A percentile compares a stretch with the other conserved stretches of the same genome.
Evolutionary conservation across 1,140 invertebrate species (phyloP).

Genomic region (Drosophila pachea): DNA sequence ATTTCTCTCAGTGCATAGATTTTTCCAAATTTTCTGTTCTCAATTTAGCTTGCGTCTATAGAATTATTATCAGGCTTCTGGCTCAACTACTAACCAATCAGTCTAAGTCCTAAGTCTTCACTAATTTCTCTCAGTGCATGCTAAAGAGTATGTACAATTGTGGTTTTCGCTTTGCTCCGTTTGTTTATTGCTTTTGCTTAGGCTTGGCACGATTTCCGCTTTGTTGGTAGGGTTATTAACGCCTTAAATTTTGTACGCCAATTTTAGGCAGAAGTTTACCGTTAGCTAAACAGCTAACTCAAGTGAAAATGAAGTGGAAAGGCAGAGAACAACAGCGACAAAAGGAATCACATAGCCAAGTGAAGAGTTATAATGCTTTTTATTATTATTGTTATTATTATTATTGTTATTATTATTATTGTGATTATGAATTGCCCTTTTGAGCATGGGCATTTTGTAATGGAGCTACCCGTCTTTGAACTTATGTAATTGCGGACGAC

Average conservation of each 20-base stretch:
- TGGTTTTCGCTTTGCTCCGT: constrained; percentile 12
- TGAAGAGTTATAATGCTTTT: constrained; percentile 27
- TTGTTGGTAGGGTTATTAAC: constrained; percentile 55
- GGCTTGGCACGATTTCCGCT: constrained; percentile 66
- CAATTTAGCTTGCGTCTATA: too few species aligned
- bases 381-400: constrained; percentile 51
- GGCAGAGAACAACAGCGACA: constrained; percentile 2
- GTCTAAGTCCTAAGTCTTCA: too few species aligned
- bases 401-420: constrained; percentile 60
- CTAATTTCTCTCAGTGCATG: not conserved
- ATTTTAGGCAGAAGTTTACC: constrained; percentile 62
- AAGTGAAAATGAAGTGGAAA: constrained; percentile 75
- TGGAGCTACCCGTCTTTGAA: constrained; percentile 56
- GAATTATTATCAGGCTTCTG: too few species aligned
- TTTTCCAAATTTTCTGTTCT: too few species aligned
- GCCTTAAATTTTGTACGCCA: constrained; percentile 76
- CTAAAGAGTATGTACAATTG: constrained; percentile 3
- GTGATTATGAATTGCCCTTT: constrained; percentile 53
- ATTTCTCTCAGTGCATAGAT: too few species aligned
- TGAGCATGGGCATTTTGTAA: constrained; percentile 46
- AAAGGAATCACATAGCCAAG: constrained; percentile 37
- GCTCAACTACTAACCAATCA: too few species aligned
- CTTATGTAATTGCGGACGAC: constrained; percentile 64
- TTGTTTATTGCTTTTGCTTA: constrained; percentile 30
- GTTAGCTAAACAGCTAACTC: constrained; percentile 73